Conservation (phyloP, 2,113 vertebrate species). For the Blennius ocellaris region DNA sequence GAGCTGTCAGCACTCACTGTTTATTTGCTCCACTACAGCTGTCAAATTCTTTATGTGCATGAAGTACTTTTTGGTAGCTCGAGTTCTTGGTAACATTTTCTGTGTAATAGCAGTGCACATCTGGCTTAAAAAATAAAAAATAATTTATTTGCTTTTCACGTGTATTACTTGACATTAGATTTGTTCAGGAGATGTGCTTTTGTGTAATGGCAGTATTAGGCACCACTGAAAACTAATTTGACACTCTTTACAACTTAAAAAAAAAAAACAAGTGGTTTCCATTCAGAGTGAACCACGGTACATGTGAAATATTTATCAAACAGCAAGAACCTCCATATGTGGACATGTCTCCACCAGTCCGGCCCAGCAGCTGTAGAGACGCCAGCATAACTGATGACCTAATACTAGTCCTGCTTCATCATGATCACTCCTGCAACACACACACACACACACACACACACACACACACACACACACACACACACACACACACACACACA, state of each 20-base stretch:
- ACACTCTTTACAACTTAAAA: constrained; percentile 11
- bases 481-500: constrained; percentile 29
- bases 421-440: constrained; percentile 67
- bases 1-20: too few relatives aligned
- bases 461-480: constrained; percentile 25
- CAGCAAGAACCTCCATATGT: constrained; percentile 75
- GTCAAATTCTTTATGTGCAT: too few relatives aligned
- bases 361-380: constrained; percentile 69
- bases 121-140: too few relatives aligned
- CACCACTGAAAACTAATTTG: neutral
- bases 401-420: constrained; percentile 77
- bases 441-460: constrained; percentile 46
- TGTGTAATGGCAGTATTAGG: neutral
- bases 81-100: too few relatives aligned
- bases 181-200: too few relatives aligned
- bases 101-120: too few relatives aligned
- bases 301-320: constrained; percentile 51
- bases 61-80: too few relatives aligned
- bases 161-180: constrained; percentile 4
- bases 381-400: constrained; percentile 75
- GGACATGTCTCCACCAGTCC: constrained; percentile 75
- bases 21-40: too few relatives aligned
- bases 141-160: neutral
- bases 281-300: constrained; percentile 37
- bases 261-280: constrained; percentile 14